A percentile compares a stretch with the other conserved stretches of the same genome.
Evolutionary conservation across 2,888 invertebrate species (phyloP).

Genomic region (Odontothrips loti): DNA sequence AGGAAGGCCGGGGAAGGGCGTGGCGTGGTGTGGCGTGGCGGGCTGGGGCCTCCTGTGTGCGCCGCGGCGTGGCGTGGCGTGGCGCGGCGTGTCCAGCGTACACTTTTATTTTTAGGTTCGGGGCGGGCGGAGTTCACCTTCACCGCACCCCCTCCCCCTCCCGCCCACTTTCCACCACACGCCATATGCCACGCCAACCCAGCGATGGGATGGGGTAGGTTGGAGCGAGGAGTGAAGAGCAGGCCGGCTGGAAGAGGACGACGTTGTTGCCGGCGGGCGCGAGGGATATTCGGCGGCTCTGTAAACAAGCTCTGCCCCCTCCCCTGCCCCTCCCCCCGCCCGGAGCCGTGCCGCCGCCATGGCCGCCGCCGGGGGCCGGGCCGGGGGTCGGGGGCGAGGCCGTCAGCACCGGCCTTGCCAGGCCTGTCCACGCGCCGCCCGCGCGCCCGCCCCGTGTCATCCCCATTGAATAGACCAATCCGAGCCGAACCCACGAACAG

Average conservation of each 20-base stretch:
- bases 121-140: neutral
- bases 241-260: neutral
- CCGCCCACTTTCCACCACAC: neutral
- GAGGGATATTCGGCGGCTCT: too few relatives aligned
- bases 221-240: neutral
- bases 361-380: neutral
- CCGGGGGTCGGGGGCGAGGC: neutral
- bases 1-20: conserved; percentile 23
- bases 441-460: neutral
- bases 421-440: neutral
- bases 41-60: neutral
- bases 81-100: neutral
- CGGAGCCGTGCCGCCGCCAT: neutral
- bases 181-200: too few relatives aligned
- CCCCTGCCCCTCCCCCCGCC: neutral
- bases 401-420: too few relatives aligned
- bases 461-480: too few relatives aligned
- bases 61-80: neutral
- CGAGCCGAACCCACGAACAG: neutral
- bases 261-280: too few relatives aligned
- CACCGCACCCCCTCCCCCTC: neutral
- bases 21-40: conserved; percentile 25
- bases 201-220: too few relatives aligned
- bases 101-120: neutral
- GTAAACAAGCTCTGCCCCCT: neutral